Evolutionary conservation across 2,113 vertebrate genomes (phyloP).

Genomic region (Sylvicapra grimmia): DNA sequence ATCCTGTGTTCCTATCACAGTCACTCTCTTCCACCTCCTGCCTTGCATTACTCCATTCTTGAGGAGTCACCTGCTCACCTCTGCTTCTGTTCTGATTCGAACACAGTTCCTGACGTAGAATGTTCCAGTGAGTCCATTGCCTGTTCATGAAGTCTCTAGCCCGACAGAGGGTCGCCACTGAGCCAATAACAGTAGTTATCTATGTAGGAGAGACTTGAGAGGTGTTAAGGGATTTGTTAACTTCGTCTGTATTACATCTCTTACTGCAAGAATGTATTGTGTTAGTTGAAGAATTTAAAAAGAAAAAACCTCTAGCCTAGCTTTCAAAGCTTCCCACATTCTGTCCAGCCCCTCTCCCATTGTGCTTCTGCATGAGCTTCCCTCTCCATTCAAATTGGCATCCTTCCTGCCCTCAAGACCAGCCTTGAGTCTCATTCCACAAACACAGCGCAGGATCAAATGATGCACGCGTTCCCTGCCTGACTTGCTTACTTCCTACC

Average conservation of each 20-base stretch:
- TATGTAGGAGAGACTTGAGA: not conserved
- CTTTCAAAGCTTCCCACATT: not conserved
- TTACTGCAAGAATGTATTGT: not conserved
- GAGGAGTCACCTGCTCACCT: not conserved
- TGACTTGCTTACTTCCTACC: not conserved
- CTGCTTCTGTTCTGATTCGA: not conserved
- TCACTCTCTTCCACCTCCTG: not conserved
- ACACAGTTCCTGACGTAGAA: not conserved
- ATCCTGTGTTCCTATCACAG: not conserved
- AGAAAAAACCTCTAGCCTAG: not conserved
- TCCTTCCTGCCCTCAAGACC: not conserved
- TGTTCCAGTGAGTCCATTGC: not conserved
- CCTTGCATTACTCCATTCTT: not conserved
- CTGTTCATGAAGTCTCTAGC: not conserved
- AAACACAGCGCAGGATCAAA: not conserved
- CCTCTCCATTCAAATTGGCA: not conserved
- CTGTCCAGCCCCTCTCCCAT: not conserved
- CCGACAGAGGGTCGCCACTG: not conserved
- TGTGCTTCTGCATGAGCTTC: not conserved
- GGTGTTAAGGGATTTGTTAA: not conserved
- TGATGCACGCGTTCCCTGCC: not conserved
- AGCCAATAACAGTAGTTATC: not conserved
- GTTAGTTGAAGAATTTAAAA: not conserved
- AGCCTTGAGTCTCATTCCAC: not conserved
- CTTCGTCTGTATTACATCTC: not conserved